Conservation (phyloP, 2,113 vertebrate genomes). For the Tinamus guttatus region DNA sequence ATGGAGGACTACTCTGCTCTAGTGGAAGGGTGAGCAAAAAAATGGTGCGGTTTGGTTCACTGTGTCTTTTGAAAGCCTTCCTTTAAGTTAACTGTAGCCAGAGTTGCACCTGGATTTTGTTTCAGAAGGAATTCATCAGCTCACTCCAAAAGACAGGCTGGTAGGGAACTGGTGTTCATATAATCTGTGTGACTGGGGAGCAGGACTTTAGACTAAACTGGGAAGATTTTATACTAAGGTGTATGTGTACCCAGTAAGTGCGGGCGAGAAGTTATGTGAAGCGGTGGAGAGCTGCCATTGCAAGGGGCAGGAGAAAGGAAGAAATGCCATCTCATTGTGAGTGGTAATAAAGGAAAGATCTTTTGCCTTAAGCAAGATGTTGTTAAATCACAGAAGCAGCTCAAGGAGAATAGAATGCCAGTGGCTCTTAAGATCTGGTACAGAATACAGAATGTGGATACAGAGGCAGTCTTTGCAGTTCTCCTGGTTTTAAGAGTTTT, state of each 20-base stretch:
- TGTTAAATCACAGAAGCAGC: not conserved
- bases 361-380: not conserved
- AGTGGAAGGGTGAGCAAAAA: not conserved
- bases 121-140: not conserved
- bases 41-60: not conserved
- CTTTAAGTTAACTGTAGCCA: not conserved
- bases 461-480: not conserved
- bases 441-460: not conserved
- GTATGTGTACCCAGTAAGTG: not conserved
- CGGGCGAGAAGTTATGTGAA: not conserved
- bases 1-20: not conserved
- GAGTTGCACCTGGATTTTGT: not conserved
- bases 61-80: not conserved
- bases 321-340: not conserved
- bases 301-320: not conserved
- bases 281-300: not conserved
- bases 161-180: not conserved
- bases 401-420: not conserved
- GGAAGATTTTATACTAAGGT: not conserved
- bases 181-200: not conserved
- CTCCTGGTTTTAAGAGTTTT: not conserved
- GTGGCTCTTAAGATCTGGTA: not conserved
- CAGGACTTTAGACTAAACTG: not conserved
- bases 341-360: not conserved
- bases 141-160: not conserved